A percentile compares a stretch with the other conserved stretches of the same genome.
phyloP scores from a whole-genome alignment of 1,140 invertebrate species.

The Portunus trituberculatus region DNA sequence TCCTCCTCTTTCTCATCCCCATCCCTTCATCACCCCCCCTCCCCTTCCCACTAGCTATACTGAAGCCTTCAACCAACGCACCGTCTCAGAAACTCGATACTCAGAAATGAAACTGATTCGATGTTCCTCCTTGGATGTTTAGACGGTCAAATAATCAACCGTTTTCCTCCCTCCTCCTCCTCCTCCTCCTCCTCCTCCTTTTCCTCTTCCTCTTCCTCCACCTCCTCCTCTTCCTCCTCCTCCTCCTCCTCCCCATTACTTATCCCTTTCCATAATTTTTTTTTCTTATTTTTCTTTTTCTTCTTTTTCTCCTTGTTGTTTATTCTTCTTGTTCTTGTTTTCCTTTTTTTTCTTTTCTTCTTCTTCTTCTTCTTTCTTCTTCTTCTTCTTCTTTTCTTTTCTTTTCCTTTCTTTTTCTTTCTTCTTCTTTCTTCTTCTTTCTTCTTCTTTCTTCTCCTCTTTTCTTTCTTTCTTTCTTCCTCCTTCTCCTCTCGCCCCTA shows the following conservation, averaged over 20 bases:
- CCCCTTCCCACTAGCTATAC: no score
- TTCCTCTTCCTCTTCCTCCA: background rate
- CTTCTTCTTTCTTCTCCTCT: background rate
- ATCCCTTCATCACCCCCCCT: no score
- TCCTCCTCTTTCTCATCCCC: no score
- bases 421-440: background rate
- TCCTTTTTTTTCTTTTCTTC: background rate
- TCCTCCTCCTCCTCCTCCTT: background rate
- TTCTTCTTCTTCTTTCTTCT: background rate
- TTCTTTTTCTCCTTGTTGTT: background rate
- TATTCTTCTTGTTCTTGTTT: background rate
- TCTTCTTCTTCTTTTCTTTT: background rate
- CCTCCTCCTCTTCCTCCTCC: background rate
- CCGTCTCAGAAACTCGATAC: no score
- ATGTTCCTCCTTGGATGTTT: no score
- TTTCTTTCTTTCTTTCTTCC: background rate
- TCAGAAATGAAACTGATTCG: no score
- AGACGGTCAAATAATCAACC: no score
- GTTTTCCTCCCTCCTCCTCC: background rate
- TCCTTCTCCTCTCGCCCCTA: background rate
- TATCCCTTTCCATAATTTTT: background rate
- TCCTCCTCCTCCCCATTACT: background rate
- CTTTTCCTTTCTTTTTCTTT: background rate
- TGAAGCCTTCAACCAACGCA: no score
- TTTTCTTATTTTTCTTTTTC: background rate